Evolutionary conservation across 2,797 vertebrate species (phyloP).

Genomic region (Percopsis omiscomaycus): DNA sequence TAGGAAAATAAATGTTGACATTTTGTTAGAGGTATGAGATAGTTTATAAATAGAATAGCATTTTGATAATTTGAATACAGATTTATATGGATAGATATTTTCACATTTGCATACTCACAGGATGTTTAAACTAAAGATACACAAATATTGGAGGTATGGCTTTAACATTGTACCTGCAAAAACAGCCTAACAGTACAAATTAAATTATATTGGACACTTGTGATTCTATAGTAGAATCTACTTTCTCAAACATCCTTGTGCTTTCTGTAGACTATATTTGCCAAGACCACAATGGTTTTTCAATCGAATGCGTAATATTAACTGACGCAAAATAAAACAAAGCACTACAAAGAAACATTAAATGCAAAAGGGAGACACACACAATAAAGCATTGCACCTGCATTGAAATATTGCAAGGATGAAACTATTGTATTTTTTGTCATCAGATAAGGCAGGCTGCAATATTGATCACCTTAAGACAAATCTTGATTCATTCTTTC

Average conservation of each 20-base stretch:
- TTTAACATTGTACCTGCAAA: constrained; percentile 51
- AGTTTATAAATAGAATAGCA: constrained; percentile 76
- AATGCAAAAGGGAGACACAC: background rate
- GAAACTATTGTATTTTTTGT: constrained; percentile 4
- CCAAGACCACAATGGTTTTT: no score
- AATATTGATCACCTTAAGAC: constrained; percentile 25
- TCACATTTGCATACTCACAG: constrained; percentile 64
- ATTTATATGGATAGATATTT: constrained; percentile 70
- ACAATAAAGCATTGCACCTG: background rate
- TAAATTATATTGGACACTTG: background rate
- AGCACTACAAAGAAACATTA: constrained; percentile 1
- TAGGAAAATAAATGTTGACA: constrained; percentile 75
- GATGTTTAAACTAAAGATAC: background rate
- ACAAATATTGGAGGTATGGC: constrained; percentile 49
- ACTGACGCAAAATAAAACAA: constrained; percentile 7
- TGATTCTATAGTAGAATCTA: constrained; percentile 50
- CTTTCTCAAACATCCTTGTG: constrained; percentile 44
- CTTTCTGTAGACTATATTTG: constrained; percentile 34
- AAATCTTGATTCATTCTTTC: no score
- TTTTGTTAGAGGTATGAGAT: constrained; percentile 72
- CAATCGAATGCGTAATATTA: no score
- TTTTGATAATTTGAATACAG: constrained; percentile 70
- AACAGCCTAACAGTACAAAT: constrained; percentile 6
- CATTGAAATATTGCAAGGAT: no score
- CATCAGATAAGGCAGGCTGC: constrained; percentile 28